Evolutionary conservation across 2,888 invertebrate species (phyloP).

Genomic region (Thereva unica): DNA sequence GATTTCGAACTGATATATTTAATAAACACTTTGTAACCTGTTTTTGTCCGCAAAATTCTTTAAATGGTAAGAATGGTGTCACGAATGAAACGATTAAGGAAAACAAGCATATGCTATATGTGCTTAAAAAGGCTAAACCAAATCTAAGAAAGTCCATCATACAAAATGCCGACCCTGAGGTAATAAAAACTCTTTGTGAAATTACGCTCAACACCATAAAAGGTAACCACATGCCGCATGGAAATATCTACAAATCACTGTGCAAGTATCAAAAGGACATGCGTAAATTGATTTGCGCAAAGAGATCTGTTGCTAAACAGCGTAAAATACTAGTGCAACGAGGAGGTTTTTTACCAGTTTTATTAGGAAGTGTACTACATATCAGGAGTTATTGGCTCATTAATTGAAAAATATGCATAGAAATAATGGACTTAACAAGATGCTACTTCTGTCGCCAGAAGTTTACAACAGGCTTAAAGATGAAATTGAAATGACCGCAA

Average conservation of each 20-base stretch:
- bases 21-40: conserved; percentile 4
- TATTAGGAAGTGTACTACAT: conserved; percentile 14
- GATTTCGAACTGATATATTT: conserved; percentile 35
- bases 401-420: conserved; percentile 4
- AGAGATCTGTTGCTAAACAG: conserved; percentile 4
- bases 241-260: too few species aligned
- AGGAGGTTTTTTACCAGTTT: conserved; percentile 21
- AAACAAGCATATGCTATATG: too few species aligned
- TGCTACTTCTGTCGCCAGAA: conserved; percentile 19
- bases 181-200: too few species aligned
- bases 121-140: too few species aligned
- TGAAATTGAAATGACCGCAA: background rate
- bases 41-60: too few species aligned
- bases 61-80: too few species aligned
- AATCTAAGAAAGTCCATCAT: too few species aligned
- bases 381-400: conserved; percentile 18
- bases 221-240: too few species aligned
- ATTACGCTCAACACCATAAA: too few species aligned
- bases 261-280: too few species aligned
- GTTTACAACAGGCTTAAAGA: conserved; percentile 5
- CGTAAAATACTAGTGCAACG: conserved; percentile 24
- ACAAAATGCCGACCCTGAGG: too few species aligned
- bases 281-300: background rate
- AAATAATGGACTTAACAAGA: conserved; percentile 5
- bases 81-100: too few species aligned